A percentile compares a stretch with the other conserved stretches of the same genome.
Evolutionary conservation across 2,797 vertebrate species (phyloP).

Genomic region (Melanotaenia pygmaea): DNA sequence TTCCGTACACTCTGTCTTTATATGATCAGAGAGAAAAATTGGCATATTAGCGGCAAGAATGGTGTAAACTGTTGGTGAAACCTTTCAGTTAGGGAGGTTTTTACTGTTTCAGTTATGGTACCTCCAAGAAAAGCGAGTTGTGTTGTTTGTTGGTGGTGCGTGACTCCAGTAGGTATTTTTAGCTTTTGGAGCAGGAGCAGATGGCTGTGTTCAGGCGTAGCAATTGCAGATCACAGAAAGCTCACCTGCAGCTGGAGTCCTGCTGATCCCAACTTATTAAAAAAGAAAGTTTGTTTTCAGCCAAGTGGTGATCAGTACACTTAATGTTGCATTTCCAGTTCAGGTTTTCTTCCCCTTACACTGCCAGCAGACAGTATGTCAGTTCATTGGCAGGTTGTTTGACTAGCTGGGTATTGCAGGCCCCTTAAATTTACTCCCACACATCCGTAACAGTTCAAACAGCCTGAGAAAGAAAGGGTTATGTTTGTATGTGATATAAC

Average conservation of each 20-base stretch:
- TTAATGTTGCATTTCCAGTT: conserved; percentile 17
- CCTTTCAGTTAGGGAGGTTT: background rate
- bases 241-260: conserved; percentile 71
- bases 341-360: background rate
- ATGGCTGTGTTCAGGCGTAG: conserved; percentile 57
- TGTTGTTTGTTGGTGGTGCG: conserved; percentile 26
- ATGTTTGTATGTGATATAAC: conserved; percentile 12
- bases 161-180: conserved; percentile 72
- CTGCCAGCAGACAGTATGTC: background rate
- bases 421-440: conserved; percentile 33
- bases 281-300: background rate
- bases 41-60: background rate
- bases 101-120: conserved; percentile 32
- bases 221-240: conserved; percentile 64
- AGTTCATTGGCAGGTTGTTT: conserved; percentile 14
- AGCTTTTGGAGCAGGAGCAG: conserved; percentile 62
- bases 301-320: conserved; percentile 15
- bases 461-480: background rate
- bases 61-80: background rate
- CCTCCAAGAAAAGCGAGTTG: conserved; percentile 38
- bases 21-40: background rate
- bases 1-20: conserved; percentile 8
- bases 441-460: conserved; percentile 37
- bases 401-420: conserved; percentile 12
- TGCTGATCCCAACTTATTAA: conserved; percentile 31